Evolutionary conservation across 30 jellyfish, hydroid and myxozoan species (phyloP).

Genomic region (Pelagia noctiluca): DNA sequence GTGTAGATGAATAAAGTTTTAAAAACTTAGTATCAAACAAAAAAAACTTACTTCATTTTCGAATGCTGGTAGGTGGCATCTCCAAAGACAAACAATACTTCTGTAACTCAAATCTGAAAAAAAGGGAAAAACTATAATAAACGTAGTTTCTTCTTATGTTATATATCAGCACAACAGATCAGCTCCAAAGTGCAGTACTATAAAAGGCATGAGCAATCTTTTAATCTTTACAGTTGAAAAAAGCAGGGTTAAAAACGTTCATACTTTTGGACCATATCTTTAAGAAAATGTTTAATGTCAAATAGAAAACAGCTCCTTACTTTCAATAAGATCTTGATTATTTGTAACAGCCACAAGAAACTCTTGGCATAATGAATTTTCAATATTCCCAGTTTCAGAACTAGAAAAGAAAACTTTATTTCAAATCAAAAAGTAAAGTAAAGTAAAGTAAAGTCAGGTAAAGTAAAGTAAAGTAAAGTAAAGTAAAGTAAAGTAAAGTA

Average conservation of each 20-base stretch:
- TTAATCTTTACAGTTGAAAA: no score
- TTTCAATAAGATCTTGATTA: slow-evolving; percentile 10
- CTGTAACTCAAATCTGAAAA: slow-evolving; percentile 31
- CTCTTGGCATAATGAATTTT: not conserved
- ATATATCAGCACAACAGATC: not conserved
- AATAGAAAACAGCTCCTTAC: not conserved
- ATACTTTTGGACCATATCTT: no score
- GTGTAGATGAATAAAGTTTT: not conserved
- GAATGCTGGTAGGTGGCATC: slow-evolving; percentile 50
- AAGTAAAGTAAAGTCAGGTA: not conserved
- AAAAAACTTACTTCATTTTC: slow-evolving; percentile 26
- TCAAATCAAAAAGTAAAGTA: not conserved
- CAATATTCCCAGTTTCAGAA: not conserved
- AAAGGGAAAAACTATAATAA: no score
- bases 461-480: no score
- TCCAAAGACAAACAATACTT: slow-evolving; percentile 33
- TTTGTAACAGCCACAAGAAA: slow-evolving; percentile 22
- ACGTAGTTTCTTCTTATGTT: no score
- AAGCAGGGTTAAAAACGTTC: no score
- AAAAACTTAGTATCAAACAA: not conserved
- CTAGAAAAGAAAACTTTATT: not conserved
- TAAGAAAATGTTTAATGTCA: no score
- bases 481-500: no score
- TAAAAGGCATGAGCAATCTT: no score
- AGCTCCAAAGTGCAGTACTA: not conserved